Conservation (phyloP, 2,888 invertebrate species). For the Drosophila borealis region DNA sequence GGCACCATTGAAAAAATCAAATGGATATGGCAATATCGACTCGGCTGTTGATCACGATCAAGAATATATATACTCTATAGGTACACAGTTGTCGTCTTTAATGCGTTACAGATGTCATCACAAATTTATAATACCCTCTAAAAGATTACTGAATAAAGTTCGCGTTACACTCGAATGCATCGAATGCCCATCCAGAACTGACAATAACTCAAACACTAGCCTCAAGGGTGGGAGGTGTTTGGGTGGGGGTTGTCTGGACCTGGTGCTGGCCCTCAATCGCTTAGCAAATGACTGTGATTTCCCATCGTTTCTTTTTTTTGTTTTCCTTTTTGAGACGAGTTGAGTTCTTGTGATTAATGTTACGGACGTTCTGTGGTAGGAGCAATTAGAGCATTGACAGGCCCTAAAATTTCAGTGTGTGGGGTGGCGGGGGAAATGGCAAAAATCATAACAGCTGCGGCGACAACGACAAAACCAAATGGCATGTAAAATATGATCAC, state of each 20-base stretch:
- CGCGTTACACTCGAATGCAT: constrained; percentile 83
- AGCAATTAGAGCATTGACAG: constrained; percentile 79
- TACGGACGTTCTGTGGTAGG: constrained; percentile 71
- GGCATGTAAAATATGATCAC: constrained; percentile 78
- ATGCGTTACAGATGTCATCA: too few relatives aligned
- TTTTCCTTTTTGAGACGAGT: constrained; percentile 54
- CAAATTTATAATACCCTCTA: too few relatives aligned
- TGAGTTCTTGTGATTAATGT: constrained; percentile 72
- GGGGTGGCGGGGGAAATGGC: neutral
- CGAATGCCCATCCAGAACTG: constrained; percentile 68
- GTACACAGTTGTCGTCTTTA: too few relatives aligned
- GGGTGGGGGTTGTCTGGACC: constrained; percentile 19
- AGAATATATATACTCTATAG: too few relatives aligned
- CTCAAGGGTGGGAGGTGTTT: constrained; percentile 12
- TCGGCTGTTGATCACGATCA: too few relatives aligned
- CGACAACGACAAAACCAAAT: constrained; percentile 65
- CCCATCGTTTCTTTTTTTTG: constrained; percentile 36
- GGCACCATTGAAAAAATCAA: too few relatives aligned
- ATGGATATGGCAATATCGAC: too few relatives aligned
- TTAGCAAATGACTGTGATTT: constrained; percentile 79
- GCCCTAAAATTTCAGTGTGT: constrained; percentile 48
- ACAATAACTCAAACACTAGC: constrained; percentile 75
- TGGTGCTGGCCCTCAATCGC: constrained; percentile 62
- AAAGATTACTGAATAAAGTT: constrained; percentile 54
- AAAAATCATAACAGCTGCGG: constrained; percentile 65